Evolutionary conservation across 2,797 vertebrate genomes (phyloP), one percentile per base, ranked within the genome.

Genomic region (Merluccius polli): DNA sequence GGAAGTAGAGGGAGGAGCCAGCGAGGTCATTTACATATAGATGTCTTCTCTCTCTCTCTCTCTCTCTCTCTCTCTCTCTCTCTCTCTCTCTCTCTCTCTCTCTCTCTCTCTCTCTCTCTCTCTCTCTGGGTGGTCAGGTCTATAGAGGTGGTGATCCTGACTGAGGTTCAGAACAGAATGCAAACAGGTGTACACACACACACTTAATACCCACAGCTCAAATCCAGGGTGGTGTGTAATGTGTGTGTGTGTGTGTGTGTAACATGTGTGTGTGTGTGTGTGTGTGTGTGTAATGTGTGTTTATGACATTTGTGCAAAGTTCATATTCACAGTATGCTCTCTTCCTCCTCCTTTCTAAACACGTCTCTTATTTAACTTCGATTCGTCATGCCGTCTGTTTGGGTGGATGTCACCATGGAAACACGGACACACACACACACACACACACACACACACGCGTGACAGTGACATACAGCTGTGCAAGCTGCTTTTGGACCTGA

Each of bases 401-500:
- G 44, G 44, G 16, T 52, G 16, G 44, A 52, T 7, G 44, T 52
- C 21, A 52, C 18, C 63, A 67, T 67, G 27, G n/a, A 68, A 24
- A 59, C 52, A 59, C 52, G 21, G 2, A 59, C 52, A 59, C 52
- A 59, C 52, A 75, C 68, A 71, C 73, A 75, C 44, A 70, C 5
- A 38, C 68, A 75, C 32, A 70, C 68, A 70, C 29, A 70, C 68
- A 70, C 29, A 31, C 30, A 32, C 30, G 21, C 68, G 27, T 29
- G 27, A 68, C 67, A 68, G 27, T 29, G 27, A 68, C 67, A 5
- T 68, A 68, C 67, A 68, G 52, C 52, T 63, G 52, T n/a, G 52
- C 52, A 24, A 24, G 74, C 78, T 79, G 74, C 76, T 80, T 81
- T 82, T 85, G 83, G 83, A 87, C 77, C 71, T 87, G 89, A 90